Evolutionary conservation across 2,797 vertebrate species (phyloP), one percentile per base, ranked within the genome.

Genomic region (Erpetoichthys calabaricus): DNA sequence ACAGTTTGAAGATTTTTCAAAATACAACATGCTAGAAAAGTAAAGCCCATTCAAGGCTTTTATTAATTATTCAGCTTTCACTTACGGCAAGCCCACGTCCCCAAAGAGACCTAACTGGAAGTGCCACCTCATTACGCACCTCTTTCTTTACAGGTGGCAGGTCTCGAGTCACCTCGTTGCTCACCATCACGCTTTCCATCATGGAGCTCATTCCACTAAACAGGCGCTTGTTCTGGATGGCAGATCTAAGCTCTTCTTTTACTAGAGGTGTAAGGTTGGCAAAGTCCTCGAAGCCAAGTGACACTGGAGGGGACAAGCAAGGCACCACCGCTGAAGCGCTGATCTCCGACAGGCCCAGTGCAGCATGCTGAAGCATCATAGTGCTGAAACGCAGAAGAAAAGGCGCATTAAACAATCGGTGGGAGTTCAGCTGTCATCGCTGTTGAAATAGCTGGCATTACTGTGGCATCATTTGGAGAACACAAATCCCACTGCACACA

Each of bases 311-410:
- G 10, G 94, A 94, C 59, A 96, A 82, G 74, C 91, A 96, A 50
- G 94, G 91, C n/a, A 97, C 90, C 64, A 94, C 76, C 66, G 94
- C 91, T 1, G 90, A 86, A 44, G 89, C 89, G 64, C 94, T 95
- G 86, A 96, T 87, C 78, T 97, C 94, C 4, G 91, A 88, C 60
- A 89, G 86, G 64, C 90, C 82, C 61, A 89, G 88, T 64, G 87
- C 89, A 42, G 88, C 65, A 78, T 94, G 86, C 73, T 97, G 94
- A 71, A 97, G 90, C 94, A 98, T 98, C 92, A 96, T 94, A 81
- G 82, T 87, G 73, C 80, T 82, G 76, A 72, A 85, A 79, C 61
- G 63, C 60, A 75, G 54, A 68, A 45, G 3, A 50, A 68, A 69
- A 43, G 25, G 25, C 25, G 25, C 25, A 25, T 25, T 25, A 25